A percentile compares a stretch with the other conserved stretches of the same genome.
These are phyloP conservation scores for Papilio machaon DNA, from an alignment of 1,140 invertebrate genomes.

Conservation along the genomic window DNA sequence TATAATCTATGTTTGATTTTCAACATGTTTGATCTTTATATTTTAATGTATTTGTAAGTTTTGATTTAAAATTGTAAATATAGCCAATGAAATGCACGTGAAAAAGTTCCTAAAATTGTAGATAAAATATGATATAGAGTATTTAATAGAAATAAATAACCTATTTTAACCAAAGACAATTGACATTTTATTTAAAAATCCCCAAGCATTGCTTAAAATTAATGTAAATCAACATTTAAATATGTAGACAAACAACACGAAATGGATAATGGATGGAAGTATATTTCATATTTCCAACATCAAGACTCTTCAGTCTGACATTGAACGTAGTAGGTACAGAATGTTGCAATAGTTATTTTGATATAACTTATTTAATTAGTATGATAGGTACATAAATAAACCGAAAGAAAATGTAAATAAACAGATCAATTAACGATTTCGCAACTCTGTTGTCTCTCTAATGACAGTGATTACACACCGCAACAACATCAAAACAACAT, in stretches of 20 bases:
- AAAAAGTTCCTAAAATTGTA: background rate
- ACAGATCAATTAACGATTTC: constrained; percentile 14
- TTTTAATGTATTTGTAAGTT: background rate
- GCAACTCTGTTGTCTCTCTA: constrained; percentile 6
- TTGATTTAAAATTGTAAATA: background rate
- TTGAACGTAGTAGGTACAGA: too few relatives aligned
- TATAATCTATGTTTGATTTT: background rate
- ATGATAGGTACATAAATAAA: background rate
- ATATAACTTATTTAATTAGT: background rate
- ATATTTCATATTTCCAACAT: too few relatives aligned
- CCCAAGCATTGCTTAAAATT: background rate
- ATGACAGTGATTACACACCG: background rate
- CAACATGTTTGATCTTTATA: background rate
- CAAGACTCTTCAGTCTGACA: too few relatives aligned
- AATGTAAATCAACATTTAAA: background rate
- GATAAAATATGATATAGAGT: background rate
- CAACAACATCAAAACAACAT: background rate
- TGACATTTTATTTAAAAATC: background rate
- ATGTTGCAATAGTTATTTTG: background rate
- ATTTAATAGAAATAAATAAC: background rate
- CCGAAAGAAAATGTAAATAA: constrained; percentile 7
- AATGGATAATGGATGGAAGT: too few relatives aligned
- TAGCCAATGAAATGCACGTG: background rate
- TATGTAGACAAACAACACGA: background rate
- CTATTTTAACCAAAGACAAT: background rate